Percentiles rank a stretch among this genome's conserved stretches.
Evolutionary conservation across 1,140 invertebrate genomes (phyloP).

Genomic region (Temnothorax curvispinosus): DNA sequence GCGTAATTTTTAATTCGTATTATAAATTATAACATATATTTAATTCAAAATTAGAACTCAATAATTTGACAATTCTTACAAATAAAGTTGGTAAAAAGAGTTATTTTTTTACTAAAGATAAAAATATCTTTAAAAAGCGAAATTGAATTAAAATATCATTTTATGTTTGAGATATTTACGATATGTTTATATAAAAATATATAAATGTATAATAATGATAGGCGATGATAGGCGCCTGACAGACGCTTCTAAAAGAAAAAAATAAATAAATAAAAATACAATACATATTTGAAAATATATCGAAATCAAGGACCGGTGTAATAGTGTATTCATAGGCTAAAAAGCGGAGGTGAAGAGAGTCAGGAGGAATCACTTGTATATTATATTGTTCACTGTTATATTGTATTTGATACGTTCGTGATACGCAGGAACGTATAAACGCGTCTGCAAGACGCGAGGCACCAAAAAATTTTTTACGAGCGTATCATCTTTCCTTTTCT

Average conservation of each 20-base stretch:
- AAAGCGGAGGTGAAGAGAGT: conserved; percentile 34
- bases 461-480: conserved; percentile 70
- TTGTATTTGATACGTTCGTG: conserved; percentile 56
- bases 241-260: not conserved
- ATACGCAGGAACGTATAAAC: conserved; percentile 37
- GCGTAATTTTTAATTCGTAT: conserved; percentile 34
- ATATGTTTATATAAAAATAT: conserved; percentile 38
- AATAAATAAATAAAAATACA: too few species aligned
- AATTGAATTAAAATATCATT: not conserved
- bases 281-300: conserved; percentile 26
- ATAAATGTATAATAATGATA: conserved; percentile 32
- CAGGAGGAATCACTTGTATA: conserved; percentile 67
- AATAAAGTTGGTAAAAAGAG: not conserved
- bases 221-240: not conserved
- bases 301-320: conserved; percentile 34
- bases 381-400: conserved; percentile 65
- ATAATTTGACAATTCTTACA: not conserved
- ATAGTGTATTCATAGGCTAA: conserved; percentile 36
- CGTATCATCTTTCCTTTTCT: conserved; percentile 40
- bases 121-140: not conserved
- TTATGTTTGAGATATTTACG: conserved; percentile 22
- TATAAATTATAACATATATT: not conserved
- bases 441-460: conserved; percentile 46
- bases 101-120: not conserved
- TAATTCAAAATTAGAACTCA: conserved; percentile 5